These are phyloP conservation scores for Clarias fuscus DNA, from an alignment of 2,797 vertebrate species.

Conservation along the genomic window DNA sequence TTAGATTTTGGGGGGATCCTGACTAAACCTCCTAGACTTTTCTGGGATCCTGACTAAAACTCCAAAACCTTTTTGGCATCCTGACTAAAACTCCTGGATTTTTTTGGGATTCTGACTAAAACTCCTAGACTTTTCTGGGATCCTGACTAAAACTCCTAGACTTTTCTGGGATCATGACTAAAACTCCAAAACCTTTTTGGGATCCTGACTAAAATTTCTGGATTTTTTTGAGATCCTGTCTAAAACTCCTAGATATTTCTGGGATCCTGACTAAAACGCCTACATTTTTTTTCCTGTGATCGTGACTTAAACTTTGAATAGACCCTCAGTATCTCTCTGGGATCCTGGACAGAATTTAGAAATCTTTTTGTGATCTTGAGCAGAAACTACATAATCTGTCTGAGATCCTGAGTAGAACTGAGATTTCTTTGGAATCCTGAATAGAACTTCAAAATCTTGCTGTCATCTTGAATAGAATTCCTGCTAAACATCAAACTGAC, in stretches of 20 bases:
- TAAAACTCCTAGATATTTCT: background rate
- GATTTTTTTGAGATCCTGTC: background rate
- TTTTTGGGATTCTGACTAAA: background rate
- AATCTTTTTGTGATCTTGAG: no score
- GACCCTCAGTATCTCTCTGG: background rate
- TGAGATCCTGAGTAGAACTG: slow-evolving; percentile 2
- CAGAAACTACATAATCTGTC: background rate
- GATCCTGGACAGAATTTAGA: no score
- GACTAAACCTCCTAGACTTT: no score
- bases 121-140: background rate
- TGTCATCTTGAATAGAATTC: background rate
- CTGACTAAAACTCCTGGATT: background rate
- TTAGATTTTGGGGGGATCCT: background rate
- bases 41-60: background rate
- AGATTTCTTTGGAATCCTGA: no score
- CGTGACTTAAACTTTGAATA: background rate
- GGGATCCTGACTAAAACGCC: background rate
- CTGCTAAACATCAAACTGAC: slow-evolving; percentile 49
- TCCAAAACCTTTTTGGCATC: background rate
- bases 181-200: background rate
- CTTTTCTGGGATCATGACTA: slow-evolving; percentile 16
- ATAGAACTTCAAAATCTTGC: background rate
- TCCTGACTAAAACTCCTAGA: background rate
- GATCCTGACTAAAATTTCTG: background rate
- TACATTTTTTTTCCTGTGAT: background rate